These are phyloP conservation scores for Heterotis niloticus DNA, from an alignment of 2,113 vertebrate genomes.

Conservation along the genomic window DNA sequence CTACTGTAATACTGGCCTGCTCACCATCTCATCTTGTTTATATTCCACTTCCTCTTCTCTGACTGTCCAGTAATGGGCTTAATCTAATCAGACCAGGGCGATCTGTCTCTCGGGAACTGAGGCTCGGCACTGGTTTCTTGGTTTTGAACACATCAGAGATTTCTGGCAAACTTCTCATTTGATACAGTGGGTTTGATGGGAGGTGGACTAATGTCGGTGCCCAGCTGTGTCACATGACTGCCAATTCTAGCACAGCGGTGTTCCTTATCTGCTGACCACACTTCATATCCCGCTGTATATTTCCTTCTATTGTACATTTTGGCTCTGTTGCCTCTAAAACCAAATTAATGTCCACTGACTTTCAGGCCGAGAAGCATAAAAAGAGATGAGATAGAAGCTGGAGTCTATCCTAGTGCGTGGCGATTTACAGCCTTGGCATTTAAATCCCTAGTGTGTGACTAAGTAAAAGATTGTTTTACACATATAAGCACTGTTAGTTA, in stretches of 20 bases:
- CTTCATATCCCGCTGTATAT: no score
- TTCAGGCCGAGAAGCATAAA: no score
- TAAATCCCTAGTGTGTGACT: neutral
- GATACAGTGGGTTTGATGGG: no score
- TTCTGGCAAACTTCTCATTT: neutral
- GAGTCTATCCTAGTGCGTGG: neutral
- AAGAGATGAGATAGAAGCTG: no score
- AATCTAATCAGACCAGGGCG: slow-evolving; percentile 19
- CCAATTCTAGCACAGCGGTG: no score
- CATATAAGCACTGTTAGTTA: neutral
- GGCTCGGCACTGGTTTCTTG: neutral
- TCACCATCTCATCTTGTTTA: slow-evolving; percentile 21
- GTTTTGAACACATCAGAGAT: neutral
- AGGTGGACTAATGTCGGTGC: neutral
- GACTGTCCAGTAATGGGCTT: slow-evolving; percentile 23
- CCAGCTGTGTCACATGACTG: neutral
- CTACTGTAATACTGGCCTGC: neutral
- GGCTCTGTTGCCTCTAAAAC: no score
- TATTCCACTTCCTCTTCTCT: slow-evolving; percentile 26
- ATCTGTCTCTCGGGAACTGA: slow-evolving; percentile 10
- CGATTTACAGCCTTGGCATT: neutral
- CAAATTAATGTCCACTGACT: neutral
- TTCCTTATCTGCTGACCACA: no score
- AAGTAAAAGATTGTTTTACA: neutral
- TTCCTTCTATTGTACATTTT: no score